Percentiles rank a stretch among this genome's conserved stretches.
phyloP scores from a whole-genome alignment of 2,113 vertebrate species.

The Chiloscyllium plagiosum region DNA sequence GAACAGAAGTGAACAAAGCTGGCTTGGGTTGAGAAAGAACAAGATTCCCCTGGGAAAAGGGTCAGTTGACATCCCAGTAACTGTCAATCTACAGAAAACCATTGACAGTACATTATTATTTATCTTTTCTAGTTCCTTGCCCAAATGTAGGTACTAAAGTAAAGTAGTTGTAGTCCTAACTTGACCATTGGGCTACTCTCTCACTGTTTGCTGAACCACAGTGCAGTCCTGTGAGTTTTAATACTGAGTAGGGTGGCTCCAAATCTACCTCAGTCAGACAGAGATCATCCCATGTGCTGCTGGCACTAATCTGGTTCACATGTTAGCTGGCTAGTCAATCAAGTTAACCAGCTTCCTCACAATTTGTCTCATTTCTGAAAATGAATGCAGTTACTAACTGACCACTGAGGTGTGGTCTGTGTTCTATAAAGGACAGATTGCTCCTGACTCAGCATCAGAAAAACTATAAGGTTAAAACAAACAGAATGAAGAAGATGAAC shows the following conservation, averaged over 20 bases:
- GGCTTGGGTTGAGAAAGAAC: not conserved
- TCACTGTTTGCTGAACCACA: too few relatives aligned
- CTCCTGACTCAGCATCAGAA: not conserved
- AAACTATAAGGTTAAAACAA: not conserved
- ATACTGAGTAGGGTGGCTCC: too few relatives aligned
- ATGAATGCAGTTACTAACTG: not conserved
- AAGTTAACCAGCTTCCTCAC: too few relatives aligned
- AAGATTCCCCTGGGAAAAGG: not conserved
- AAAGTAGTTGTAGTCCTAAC: too few relatives aligned
- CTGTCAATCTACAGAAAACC: not conserved
- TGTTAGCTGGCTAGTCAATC: too few relatives aligned
- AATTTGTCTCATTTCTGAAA: not conserved
- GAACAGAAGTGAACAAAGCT: not conserved
- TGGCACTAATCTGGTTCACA: too few relatives aligned
- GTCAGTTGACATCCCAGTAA: not conserved
- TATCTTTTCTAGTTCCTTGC: too few relatives aligned
- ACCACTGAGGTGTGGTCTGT: not conserved
- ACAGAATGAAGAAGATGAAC: not conserved
- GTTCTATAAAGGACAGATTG: not conserved
- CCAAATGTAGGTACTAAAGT: too few relatives aligned
- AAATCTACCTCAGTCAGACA: too few relatives aligned
- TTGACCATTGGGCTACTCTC: too few relatives aligned
- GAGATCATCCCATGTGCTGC: too few relatives aligned
- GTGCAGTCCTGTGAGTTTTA: too few relatives aligned
- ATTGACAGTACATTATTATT: not conserved